These are phyloP conservation scores for Raja brachyura DNA, from an alignment of 2,113 vertebrate species.

Conservation along the genomic window DNA sequence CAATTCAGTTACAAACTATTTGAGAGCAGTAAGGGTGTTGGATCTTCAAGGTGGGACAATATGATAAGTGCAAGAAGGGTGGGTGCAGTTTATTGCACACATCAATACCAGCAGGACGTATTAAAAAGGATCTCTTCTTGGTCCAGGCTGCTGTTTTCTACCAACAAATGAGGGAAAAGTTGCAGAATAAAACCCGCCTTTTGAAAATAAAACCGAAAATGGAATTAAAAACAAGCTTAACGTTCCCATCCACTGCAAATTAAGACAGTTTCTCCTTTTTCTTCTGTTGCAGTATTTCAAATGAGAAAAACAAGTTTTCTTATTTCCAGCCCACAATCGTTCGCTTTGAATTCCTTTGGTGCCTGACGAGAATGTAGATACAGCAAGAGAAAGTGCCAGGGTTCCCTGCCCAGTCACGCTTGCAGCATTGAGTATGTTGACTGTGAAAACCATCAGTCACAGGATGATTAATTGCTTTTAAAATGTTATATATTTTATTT, in stretches of 20 bases:
- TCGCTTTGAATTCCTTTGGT: neutral
- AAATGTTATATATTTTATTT: neutral
- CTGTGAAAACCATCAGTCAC: neutral
- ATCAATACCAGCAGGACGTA: neutral
- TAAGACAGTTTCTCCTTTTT: neutral
- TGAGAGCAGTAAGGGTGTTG: neutral
- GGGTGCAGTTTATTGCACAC: neutral
- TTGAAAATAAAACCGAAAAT: neutral
- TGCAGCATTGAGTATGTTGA: neutral
- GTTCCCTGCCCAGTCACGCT: neutral
- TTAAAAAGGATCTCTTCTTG: neutral
- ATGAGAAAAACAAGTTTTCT: neutral
- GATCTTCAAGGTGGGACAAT: neutral
- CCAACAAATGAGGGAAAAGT: no score
- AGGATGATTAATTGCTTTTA: neutral
- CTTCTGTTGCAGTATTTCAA: neutral
- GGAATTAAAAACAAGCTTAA: neutral
- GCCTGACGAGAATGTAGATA: neutral
- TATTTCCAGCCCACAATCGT: neutral
- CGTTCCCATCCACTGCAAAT: neutral
- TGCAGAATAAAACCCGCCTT: neutral
- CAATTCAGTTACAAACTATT: neutral
- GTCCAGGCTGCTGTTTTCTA: neutral
- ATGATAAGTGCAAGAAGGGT: conserved; percentile 11
- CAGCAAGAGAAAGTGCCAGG: neutral